Base-by-base conservation (phyloP, 1,140 invertebrate species). In the Platyscapa corneri region DNA sequence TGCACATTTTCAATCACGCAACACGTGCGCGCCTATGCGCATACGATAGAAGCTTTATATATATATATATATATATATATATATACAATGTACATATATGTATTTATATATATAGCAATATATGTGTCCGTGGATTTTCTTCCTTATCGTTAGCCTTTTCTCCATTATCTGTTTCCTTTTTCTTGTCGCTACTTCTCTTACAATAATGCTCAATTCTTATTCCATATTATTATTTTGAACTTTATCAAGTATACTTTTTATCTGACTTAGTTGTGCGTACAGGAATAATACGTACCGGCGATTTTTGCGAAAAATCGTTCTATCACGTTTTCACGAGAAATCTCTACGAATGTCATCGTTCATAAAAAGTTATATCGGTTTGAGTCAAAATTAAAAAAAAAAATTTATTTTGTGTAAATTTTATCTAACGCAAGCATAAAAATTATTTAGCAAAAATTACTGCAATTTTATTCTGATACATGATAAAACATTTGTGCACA, bases 321-420 rank as follows among this genome's bases (percentile, higher is more conserved):
- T 49, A 70, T 75, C 70, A 20, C 65, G 79, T 32, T 81, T 39
- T 70, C 20, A 70, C 53, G 42, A 42, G 79, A 34, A 18, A 81
- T 81, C 65, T 81, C 79, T 65, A 82, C 67, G 46, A 82, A 72
- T 56, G 70, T 76, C n/a, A 60, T 49, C 72, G 32, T 76, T 65
- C 53, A 67, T 83, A 67, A 56, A 67, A 53, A 77, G 56, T 82
- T 39, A 74, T 75, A 70, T 56, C 18, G 81, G 53, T 27, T 32
- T 60, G 32, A 18, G 46, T 46, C 65, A 74, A 82, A 82, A 75
- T 53, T 2, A 53, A 53, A 53, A 10, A 53, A 10, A 53, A 53
- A 10, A 10, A 53, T 18, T 18, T 16, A 53, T 10, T 53, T 53
- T 10, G 18, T 2, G 2, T 16, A 75, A 75, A 74, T 18, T 30